Percentiles rank a stretch among this genome's conserved stretches.
Evolutionary conservation across 2,888 invertebrate genomes (phyloP).

Genomic region (Melanostoma mellinum): DNA sequence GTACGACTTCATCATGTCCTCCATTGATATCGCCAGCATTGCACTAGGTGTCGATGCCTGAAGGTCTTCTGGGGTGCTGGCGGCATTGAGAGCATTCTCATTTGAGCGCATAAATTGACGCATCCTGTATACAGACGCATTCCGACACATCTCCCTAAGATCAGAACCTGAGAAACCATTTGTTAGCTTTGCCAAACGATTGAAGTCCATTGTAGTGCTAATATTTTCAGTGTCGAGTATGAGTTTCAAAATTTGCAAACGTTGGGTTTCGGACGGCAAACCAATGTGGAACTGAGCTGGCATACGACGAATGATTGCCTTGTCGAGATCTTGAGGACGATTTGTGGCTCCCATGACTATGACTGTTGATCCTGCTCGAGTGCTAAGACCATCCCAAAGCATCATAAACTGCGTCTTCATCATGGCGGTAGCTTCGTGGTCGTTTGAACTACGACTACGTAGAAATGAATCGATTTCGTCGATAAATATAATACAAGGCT

Average conservation of each 20-base stretch:
- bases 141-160: conserved; percentile 91
- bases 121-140: conserved; percentile 92
- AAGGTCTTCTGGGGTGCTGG: conserved; percentile 30
- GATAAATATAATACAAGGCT: conserved; percentile 93
- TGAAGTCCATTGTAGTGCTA: conserved; percentile 87
- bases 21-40: conserved; percentile 91
- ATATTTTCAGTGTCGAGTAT: conserved; percentile 88
- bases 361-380: conserved; percentile 90
- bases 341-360: conserved; percentile 98
- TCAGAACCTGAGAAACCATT: conserved; percentile 96
- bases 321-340: conserved; percentile 95
- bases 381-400: conserved; percentile 97
- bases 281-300: conserved; percentile 94
- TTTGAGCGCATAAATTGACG: conserved; percentile 85
- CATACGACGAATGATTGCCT: conserved; percentile 95
- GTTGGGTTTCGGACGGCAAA: conserved; percentile 87
- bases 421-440: conserved; percentile 99
- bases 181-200: conserved; percentile 86
- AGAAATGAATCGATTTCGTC: conserved; percentile 99
- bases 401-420: conserved; percentile 99
- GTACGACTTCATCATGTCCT: conserved; percentile 88
- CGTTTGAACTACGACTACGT: conserved; percentile 91
- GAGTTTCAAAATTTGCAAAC: conserved; percentile 87
- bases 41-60: conserved; percentile 34
- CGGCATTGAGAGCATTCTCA: conserved; percentile 63